A percentile compares a stretch with the other conserved stretches of the same genome.
Conservation (phyloP, 2,113 vertebrate genomes). For the Oenanthe oenanthe region DNA sequence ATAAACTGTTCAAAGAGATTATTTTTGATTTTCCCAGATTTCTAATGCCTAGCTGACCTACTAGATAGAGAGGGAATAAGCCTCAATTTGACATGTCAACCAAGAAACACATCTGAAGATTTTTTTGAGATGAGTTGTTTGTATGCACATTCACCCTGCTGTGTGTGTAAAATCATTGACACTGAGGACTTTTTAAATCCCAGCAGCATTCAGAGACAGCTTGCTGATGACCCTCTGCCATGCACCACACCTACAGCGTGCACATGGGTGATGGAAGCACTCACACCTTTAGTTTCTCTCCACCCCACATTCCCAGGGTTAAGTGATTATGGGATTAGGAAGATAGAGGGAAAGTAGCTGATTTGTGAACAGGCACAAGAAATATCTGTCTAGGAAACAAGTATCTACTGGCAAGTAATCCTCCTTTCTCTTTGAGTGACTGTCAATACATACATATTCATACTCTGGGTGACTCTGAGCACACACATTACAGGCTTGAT, state of each 20-base stretch:
- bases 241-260: background rate
- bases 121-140: background rate
- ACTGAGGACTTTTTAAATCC: background rate
- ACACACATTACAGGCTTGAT: background rate
- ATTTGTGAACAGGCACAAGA: constrained; percentile 11
- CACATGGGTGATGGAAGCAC: background rate
- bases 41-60: background rate
- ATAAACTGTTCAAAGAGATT: background rate
- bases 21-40: background rate
- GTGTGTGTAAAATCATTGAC: background rate
- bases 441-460: background rate
- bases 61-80: background rate
- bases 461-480: background rate
- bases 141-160: background rate
- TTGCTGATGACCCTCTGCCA: background rate
- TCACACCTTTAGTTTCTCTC: background rate
- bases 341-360: constrained; percentile 29
- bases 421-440: background rate
- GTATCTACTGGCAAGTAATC: constrained; percentile 28
- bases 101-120: background rate
- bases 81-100: background rate
- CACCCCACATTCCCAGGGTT: background rate
- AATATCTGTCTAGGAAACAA: constrained; percentile 52
- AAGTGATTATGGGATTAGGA: constrained; percentile 33
- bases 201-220: background rate